phyloP scores from a whole-genome alignment of 1,140 invertebrate genomes.

The Philotrypesis tridentata region DNA sequence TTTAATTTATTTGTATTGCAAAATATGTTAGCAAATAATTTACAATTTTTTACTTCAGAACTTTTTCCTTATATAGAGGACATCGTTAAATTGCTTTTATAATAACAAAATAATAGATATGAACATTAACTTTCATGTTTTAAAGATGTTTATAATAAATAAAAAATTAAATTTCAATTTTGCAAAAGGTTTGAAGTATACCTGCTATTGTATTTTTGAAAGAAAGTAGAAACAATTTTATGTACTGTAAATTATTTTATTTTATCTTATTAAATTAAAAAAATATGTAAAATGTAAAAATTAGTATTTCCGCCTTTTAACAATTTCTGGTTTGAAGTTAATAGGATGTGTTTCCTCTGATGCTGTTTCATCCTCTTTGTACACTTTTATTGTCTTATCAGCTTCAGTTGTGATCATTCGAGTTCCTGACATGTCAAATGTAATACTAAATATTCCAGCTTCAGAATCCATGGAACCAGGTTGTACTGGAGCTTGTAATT shows the following conservation, averaged over 20 bases:
- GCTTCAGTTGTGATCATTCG: conserved; percentile 97
- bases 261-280: not conserved
- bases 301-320: conserved; percentile 61
- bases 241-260: not conserved
- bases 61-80: no score
- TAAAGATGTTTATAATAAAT: no score
- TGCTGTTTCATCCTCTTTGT: conserved; percentile 97
- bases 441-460: conserved; percentile 96
- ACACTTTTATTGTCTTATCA: conserved; percentile 99
- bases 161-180: no score
- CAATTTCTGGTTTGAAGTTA: conserved; percentile 93
- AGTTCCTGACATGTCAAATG: conserved; percentile 94
- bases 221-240: not conserved
- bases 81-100: no score
- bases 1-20: no score
- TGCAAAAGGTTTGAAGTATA: not conserved
- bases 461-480: conserved; percentile 99
- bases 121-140: no score
- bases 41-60: no score
- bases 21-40: no score
- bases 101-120: no score
- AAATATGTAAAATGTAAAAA: conserved; percentile 14
- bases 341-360: conserved; percentile 97
- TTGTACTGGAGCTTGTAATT: conserved; percentile 93
- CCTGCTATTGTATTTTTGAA: not conserved